A percentile compares a stretch with the other conserved stretches of the same genome.
Conservation (phyloP, 2,888 invertebrate species). For the Baronia brevicornis region DNA sequence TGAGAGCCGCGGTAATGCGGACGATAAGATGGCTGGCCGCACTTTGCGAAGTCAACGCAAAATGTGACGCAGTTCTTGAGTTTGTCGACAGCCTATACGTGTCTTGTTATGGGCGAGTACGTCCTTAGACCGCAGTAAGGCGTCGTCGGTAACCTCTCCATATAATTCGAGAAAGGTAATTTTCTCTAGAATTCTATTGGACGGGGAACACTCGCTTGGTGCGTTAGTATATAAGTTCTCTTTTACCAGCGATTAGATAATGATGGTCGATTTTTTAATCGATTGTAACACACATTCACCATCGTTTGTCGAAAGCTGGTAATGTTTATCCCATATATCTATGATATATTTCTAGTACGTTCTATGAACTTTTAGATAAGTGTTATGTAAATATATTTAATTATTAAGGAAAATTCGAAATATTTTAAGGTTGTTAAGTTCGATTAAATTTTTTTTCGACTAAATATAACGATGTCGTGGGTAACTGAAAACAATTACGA, state of each 20-base stretch:
- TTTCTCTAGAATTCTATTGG: slow-evolving; percentile 68
- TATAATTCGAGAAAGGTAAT: slow-evolving; percentile 74
- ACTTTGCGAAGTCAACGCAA: slow-evolving; percentile 48
- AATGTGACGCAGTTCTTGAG: slow-evolving; percentile 45
- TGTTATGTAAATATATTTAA: slow-evolving; percentile 49
- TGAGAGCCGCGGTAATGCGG: slow-evolving; percentile 71
- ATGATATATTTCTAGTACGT: slow-evolving; percentile 98
- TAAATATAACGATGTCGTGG: no score
- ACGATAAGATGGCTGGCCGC: slow-evolving; percentile 43
- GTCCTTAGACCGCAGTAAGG: slow-evolving; percentile 35
- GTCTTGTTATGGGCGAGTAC: slow-evolving; percentile 28
- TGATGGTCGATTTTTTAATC: slow-evolving; percentile 22
- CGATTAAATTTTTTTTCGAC: no score
- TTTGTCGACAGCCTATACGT: slow-evolving; percentile 36
- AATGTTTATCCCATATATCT: slow-evolving; percentile 97
- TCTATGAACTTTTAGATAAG: slow-evolving; percentile 88
- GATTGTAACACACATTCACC: slow-evolving; percentile 26
- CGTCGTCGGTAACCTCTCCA: slow-evolving; percentile 55
- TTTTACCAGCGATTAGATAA: slow-evolving; percentile 63
- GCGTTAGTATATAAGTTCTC: slow-evolving; percentile 50
- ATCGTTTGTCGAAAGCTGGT: slow-evolving; percentile 74
- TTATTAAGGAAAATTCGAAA: no score
- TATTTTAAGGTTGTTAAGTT: no score
- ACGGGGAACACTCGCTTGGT: slow-evolving; percentile 53
- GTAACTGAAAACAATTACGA: no score